A percentile compares a stretch with the other conserved stretches of the same genome.
phyloP scores from a whole-genome alignment of 2,113 vertebrate species.

The Ciconia maguari region DNA sequence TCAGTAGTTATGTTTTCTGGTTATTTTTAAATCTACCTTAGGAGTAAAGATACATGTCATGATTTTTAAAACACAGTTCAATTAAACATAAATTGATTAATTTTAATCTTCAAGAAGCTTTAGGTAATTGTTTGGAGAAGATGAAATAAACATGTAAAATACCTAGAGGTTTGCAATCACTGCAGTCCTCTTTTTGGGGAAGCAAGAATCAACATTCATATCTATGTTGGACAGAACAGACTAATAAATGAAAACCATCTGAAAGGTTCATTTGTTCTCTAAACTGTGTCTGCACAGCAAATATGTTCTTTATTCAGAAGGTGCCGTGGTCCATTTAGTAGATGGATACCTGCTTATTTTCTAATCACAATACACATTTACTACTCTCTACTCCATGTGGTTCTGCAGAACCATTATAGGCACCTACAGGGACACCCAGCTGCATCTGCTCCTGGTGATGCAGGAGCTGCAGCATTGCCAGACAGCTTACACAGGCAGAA shows the following conservation, averaged over 20 bases:
- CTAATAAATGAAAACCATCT: background rate
- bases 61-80: background rate
- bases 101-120: background rate
- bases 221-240: background rate
- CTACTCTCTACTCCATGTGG: background rate
- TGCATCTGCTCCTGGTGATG: background rate
- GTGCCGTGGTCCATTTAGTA: background rate
- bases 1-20: background rate
- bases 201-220: background rate
- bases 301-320: background rate
- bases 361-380: background rate
- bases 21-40: constrained; percentile 4
- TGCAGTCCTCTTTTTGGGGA: background rate
- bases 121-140: background rate
- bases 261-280: background rate
- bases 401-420: background rate
- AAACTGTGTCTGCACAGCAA: background rate
- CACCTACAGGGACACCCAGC: background rate
- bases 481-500: background rate
- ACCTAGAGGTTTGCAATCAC: background rate
- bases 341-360: background rate
- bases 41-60: background rate
- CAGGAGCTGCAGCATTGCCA: background rate
- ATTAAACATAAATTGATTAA: constrained; percentile 17
- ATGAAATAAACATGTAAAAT: background rate